A percentile compares a stretch with the other conserved stretches of the same genome.
Conservation (phyloP, 53 echinoderm and acorn worm genomes). For the Zoroaster sp. region DNA sequence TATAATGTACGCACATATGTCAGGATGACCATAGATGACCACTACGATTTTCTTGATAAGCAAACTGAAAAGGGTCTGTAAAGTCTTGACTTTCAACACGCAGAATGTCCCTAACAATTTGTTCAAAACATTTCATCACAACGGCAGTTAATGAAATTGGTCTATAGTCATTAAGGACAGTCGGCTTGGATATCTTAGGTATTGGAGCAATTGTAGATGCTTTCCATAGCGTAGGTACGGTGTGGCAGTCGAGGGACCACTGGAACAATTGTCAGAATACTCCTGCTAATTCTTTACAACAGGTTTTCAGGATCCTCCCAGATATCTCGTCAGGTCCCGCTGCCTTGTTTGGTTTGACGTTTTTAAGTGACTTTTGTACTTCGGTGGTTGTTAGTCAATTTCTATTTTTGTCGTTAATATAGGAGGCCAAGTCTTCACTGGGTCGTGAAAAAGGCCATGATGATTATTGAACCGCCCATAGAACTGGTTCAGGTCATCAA, state of each 20-base stretch:
- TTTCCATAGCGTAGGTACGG: neutral
- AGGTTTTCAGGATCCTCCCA: slow-evolving; percentile 11
- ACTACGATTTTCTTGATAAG: neutral
- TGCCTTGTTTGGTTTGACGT: neutral
- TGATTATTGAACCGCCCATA: neutral
- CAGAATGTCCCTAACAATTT: neutral
- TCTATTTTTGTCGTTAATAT: neutral
- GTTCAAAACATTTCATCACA: neutral
- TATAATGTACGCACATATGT: neutral
- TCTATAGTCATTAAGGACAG: neutral
- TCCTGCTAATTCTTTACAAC: neutral
- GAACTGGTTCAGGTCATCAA: neutral
- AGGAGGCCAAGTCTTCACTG: neutral
- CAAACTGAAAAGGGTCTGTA: neutral
- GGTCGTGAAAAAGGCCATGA: neutral
- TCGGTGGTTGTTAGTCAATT: neutral
- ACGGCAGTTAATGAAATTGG: neutral
- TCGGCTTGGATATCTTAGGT: neutral
- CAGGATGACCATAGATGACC: no score
- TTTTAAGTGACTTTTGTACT: neutral
- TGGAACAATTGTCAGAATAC: neutral
- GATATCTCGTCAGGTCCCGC: slow-evolving; percentile 7
- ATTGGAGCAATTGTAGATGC: neutral
- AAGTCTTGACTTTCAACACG: neutral
- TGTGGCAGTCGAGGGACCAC: slow-evolving; percentile 11